A percentile compares a stretch with the other conserved stretches of the same genome.
Conservation (phyloP, 1,140 invertebrate genomes). For the Maniola jurtina region DNA sequence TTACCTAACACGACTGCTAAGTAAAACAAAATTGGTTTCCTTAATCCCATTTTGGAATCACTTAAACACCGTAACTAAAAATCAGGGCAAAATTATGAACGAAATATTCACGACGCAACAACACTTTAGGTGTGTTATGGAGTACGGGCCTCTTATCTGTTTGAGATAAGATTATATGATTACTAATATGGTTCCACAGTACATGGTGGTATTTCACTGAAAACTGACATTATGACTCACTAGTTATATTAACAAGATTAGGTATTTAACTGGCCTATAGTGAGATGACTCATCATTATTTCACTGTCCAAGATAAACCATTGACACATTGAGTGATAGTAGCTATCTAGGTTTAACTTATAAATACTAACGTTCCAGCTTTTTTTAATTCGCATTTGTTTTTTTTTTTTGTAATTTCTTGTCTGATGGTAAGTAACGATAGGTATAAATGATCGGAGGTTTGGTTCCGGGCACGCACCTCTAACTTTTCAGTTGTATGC, state of each 20-base stretch:
- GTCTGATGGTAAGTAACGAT: too few relatives aligned
- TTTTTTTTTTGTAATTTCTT: too few relatives aligned
- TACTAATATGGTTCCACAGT: constrained; percentile 44
- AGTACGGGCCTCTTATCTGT: constrained; percentile 44
- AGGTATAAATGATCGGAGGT: too few relatives aligned
- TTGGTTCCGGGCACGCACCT: too few relatives aligned
- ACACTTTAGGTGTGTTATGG: constrained; percentile 44
- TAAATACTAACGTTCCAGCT: too few relatives aligned
- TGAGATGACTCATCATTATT: too few relatives aligned
- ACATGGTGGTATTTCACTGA: constrained; percentile 14
- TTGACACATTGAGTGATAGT: too few relatives aligned
- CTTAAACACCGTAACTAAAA: neutral
- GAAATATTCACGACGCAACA: constrained; percentile 14
- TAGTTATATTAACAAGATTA: neutral
- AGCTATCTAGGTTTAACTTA: too few relatives aligned
- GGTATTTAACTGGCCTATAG: too few relatives aligned
- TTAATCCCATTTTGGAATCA: constrained; percentile 57
- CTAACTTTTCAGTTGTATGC: too few relatives aligned
- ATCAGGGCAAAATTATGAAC: constrained; percentile 21
- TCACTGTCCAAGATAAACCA: too few relatives aligned
- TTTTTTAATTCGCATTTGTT: too few relatives aligned
- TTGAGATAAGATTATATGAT: constrained; percentile 63
- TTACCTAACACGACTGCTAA: constrained; percentile 70
- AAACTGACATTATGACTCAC: neutral
- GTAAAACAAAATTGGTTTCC: constrained; percentile 65